Evolutionary conservation across 2,888 invertebrate species (phyloP).

Genomic region (Iphiclides podalirius): DNA sequence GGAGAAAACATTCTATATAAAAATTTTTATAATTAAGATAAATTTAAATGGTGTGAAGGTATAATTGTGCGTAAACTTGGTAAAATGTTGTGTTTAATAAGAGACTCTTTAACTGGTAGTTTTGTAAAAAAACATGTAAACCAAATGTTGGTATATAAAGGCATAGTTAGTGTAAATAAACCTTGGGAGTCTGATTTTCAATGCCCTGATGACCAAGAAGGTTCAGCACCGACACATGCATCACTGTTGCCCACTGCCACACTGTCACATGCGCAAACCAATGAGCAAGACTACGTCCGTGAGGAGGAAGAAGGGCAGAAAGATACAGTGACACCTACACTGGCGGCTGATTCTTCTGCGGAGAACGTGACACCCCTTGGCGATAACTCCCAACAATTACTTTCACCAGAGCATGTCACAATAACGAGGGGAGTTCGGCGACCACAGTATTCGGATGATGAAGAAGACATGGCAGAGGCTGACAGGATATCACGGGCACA

Average conservation of each 20-base stretch:
- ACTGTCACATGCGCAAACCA: no score
- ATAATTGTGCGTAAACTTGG: conserved; percentile 19
- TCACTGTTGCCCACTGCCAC: no score
- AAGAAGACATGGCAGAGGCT: no score
- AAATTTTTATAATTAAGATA: conserved; percentile 15
- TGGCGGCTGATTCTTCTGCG: not conserved
- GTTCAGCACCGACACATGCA: not conserved
- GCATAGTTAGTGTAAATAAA: not conserved
- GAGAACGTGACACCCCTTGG: not conserved
- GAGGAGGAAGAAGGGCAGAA: not conserved
- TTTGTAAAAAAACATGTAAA: conserved; percentile 15
- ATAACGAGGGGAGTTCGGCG: not conserved
- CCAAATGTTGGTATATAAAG: no score
- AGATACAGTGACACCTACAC: not conserved
- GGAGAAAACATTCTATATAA: conserved; percentile 6
- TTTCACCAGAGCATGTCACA: not conserved
- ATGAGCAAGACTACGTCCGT: not conserved
- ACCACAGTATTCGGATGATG: no score
- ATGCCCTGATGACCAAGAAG: not conserved
- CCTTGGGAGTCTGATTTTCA: not conserved
- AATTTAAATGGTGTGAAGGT: conserved; percentile 20
- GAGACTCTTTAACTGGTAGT: not conserved
- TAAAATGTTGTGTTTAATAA: conserved; percentile 13
- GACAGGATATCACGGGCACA: not conserved
- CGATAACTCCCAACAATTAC: not conserved